phyloP scores from a whole-genome alignment of 2,113 vertebrate genomes.

The Redunca redunca region DNA sequence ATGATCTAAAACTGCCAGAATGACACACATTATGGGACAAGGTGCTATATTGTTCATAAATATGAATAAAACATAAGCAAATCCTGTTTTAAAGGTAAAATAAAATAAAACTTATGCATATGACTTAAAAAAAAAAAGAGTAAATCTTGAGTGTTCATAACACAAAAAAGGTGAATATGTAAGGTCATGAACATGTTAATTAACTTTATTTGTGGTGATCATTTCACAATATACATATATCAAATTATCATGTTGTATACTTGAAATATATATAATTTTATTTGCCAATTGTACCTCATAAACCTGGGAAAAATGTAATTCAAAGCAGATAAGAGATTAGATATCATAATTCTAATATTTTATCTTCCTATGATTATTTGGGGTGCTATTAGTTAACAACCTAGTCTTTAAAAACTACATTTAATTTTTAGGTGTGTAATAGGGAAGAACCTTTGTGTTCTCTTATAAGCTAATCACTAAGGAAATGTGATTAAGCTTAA shows the following conservation, averaged over 20 bases:
- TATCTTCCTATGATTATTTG: neutral
- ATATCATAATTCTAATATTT: neutral
- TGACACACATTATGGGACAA: neutral
- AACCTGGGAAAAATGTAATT: neutral
- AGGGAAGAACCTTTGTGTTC: neutral
- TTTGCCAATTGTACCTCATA: neutral
- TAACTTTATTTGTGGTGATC: neutral
- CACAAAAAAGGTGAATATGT: neutral
- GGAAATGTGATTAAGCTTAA: neutral
- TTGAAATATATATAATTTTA: neutral
- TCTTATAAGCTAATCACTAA: neutral
- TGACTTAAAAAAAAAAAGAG: neutral
- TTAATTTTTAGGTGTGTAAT: neutral
- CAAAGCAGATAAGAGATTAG: neutral
- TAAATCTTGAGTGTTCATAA: neutral
- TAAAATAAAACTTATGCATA: no score
- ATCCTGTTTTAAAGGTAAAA: conserved; percentile 11
- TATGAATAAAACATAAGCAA: conserved; percentile 37
- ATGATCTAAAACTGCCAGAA: neutral
- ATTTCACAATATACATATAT: neutral
- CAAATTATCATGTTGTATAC: neutral
- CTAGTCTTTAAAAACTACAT: neutral
- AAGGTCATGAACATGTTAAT: neutral
- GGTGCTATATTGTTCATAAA: neutral
- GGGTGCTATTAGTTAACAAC: neutral